A percentile compares a stretch with the other conserved stretches of the same genome.
phyloP scores from a whole-genome alignment of 2,113 vertebrate genomes.

The Casuarius casuarius region DNA sequence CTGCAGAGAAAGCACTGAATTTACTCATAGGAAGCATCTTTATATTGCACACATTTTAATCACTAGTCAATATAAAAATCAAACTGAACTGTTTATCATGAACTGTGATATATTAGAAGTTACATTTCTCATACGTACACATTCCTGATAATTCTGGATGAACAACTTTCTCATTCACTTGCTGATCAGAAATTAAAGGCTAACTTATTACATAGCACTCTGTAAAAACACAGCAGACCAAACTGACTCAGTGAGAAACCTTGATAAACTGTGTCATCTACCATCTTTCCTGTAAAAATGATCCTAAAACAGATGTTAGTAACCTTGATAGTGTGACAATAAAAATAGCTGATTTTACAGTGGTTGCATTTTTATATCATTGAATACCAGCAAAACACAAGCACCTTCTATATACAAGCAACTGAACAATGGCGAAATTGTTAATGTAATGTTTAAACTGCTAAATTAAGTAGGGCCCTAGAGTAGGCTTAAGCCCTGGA shows the following conservation, averaged over 20 bases:
- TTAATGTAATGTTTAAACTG: no score
- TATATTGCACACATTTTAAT: not conserved
- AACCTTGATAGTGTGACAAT: no score
- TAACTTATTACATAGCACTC: not conserved
- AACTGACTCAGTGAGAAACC: not conserved
- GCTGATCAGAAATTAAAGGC: not conserved
- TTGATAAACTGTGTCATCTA: not conserved
- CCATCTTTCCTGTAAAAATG: no score
- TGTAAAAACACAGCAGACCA: not conserved
- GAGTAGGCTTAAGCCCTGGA: no score
- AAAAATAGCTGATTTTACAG: no score
- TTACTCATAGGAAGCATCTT: not conserved
- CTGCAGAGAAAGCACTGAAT: not conserved
- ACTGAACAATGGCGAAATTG: no score
- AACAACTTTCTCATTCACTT: not conserved
- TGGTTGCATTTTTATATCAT: no score
- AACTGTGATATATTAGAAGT: not conserved
- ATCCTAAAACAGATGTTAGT: no score
- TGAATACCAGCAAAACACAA: no score
- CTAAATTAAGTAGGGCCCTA: no score
- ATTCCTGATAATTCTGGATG: not conserved
- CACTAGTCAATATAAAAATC: not conserved
- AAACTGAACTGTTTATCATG: not conserved
- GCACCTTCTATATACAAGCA: no score
- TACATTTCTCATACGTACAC: not conserved